These are phyloP conservation scores for Xanthostigma xanthostigma DNA, from an alignment of 2,888 invertebrate genomes.

Conservation along the genomic window DNA sequence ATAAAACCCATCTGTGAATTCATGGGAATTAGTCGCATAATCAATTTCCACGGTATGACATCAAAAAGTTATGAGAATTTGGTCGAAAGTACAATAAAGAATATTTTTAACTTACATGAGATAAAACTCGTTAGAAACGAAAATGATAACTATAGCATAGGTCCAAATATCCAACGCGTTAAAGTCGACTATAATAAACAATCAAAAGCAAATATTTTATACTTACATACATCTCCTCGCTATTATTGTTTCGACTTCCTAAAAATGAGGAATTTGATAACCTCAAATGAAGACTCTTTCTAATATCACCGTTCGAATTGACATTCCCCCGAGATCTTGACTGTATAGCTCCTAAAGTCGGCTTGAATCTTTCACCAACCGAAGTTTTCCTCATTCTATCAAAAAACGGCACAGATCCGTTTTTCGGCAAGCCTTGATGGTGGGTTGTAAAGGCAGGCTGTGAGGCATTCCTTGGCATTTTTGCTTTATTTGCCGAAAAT, in stretches of 20 bases:
- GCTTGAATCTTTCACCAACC: slow-evolving; percentile 69
- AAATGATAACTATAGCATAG: too few species aligned
- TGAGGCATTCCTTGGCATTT: slow-evolving; percentile 70
- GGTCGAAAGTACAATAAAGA: too few species aligned
- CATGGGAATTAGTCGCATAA: too few species aligned
- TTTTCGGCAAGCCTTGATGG: slow-evolving; percentile 62
- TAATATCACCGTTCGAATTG: slow-evolving; percentile 60
- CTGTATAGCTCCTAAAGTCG: slow-evolving; percentile 67
- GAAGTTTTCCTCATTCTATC: slow-evolving; percentile 74
- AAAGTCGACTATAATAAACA: background rate
- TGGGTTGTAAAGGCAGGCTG: slow-evolving; percentile 72
- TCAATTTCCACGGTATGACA: too few species aligned
- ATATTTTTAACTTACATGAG: too few species aligned
- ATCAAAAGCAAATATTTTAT: background rate
- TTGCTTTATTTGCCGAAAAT: slow-evolving; percentile 23
- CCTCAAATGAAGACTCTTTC: slow-evolving; percentile 38
- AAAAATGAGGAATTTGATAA: slow-evolving; percentile 40
- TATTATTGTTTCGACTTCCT: slow-evolving; percentile 41
- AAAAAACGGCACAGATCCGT: slow-evolving; percentile 82
- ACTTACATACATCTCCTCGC: slow-evolving; percentile 33
- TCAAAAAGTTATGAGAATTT: too few species aligned
- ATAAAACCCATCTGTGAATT: too few species aligned
- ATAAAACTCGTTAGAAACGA: too few species aligned
- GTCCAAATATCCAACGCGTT: too few species aligned
- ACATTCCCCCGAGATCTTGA: slow-evolving; percentile 62